Base-by-base conservation (phyloP, 30 jellyfish, hydroid and myxozoan genomes). In the Mastigias papua region DNA sequence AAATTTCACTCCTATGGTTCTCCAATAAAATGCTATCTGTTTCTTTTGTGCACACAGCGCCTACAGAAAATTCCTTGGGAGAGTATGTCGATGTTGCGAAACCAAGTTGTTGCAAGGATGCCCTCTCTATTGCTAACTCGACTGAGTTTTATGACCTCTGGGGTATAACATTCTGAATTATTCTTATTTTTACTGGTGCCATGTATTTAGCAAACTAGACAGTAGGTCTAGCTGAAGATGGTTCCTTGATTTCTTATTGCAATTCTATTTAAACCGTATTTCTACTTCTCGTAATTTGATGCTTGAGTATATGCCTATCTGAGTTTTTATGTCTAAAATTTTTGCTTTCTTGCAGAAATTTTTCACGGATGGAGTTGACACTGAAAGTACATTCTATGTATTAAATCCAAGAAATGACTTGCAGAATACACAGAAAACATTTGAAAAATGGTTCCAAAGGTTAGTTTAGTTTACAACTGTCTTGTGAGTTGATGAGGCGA, bases 331-430 rank as follows among this genome's bases (percentile, higher is more conserved):
- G n/a, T n/a, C n/a, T n/a, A n/a, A n/a, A n/a, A n/a, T n/a, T n/a
- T 66, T 54, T n/a, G 17, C 57, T 51, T 50, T 68, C 10, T 66
- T 68, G 34, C 64, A 81, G 91, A 67, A 64, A 1, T 54, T 71
- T 32, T 3, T 78, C 34, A 33, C 89, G 29, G 49, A 68, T 49
- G 99, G 99, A 2, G 84, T 95, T 25, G 61, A 86, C 76, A 35
- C 92, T 1, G 77, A 66, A 0, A 68, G 80, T 3, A 58, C 89
- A 10, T 96, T 71, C 73, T 96, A 83, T 64, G 69, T 96, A 29
- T 85, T 96, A 30, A 96, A 96, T 74, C 99, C 99, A 73, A 67
- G 97, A 42, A 96, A 96, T 37, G 99, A 96, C 78, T 87, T 96
- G 13, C 96, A 74, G 65, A 74, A 88, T 64, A 96, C 99, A 2